These are phyloP conservation scores for Quiscalus mexicanus DNA, from an alignment of 2,113 vertebrate genomes.

Conservation along the genomic window DNA sequence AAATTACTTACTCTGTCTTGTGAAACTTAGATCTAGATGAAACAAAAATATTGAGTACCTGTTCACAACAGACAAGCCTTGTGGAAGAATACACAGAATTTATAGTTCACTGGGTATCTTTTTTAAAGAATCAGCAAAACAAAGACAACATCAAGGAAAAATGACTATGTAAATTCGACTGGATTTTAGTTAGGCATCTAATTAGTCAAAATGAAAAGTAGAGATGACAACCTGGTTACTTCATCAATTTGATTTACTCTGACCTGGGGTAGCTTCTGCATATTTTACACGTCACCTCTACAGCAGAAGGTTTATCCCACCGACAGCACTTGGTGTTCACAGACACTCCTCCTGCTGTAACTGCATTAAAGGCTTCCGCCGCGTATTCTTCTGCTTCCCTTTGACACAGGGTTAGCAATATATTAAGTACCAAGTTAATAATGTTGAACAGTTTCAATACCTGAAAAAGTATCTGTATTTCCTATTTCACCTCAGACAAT, in stretches of 20 bases:
- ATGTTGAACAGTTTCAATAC: not conserved
- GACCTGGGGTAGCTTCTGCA: not conserved
- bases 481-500: not conserved
- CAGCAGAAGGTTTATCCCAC: conserved; percentile 5
- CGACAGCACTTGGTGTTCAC: not conserved
- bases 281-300: not conserved
- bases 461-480: not conserved
- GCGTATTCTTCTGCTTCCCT: not conserved
- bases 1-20: not conserved
- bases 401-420: not conserved
- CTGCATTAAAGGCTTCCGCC: not conserved
- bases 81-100: not conserved
- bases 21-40: not conserved
- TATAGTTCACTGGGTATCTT: not conserved
- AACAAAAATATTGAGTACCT: not conserved
- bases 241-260: conserved; percentile 41
- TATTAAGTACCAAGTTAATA: not conserved
- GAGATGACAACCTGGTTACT: not conserved
- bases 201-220: conserved; percentile 53
- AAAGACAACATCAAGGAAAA: conserved; percentile 4
- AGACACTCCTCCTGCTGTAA: not conserved
- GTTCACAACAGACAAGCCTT: not conserved
- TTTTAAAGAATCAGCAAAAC: not conserved
- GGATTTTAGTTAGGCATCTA: conserved; percentile 36
- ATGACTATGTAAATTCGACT: not conserved